phyloP scores from a whole-genome alignment of 1,140 invertebrate species.

The Formica exsecta region DNA sequence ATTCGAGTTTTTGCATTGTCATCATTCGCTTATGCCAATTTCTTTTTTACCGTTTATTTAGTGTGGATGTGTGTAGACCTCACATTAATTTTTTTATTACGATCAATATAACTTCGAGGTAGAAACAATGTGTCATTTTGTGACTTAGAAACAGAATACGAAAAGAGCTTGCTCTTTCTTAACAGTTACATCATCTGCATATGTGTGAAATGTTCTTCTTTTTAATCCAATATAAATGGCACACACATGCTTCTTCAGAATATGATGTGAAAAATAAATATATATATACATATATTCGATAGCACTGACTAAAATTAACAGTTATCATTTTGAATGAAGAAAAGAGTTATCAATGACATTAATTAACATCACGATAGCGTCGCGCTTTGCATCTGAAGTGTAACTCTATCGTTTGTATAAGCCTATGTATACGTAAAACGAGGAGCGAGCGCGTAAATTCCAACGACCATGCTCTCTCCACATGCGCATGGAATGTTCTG shows the following conservation, averaged over 20 bases:
- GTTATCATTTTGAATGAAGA: background rate
- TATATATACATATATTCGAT: too few relatives aligned
- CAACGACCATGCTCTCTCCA: slow-evolving; percentile 15
- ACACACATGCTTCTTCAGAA: background rate
- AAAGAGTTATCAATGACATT: background rate
- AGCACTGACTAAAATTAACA: background rate
- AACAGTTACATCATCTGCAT: background rate
- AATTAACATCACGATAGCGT: background rate
- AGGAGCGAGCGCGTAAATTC: slow-evolving; percentile 38
- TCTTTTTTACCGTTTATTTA: slow-evolving; percentile 1
- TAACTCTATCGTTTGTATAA: slow-evolving; percentile 37
- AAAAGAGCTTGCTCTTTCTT: background rate
- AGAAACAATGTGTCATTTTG: slow-evolving; percentile 25
- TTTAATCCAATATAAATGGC: background rate
- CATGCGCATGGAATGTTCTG: slow-evolving; percentile 16
- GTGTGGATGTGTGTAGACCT: background rate
- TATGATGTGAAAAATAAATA: slow-evolving; percentile 6
- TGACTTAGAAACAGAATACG: slow-evolving; percentile 9
- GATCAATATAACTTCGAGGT: slow-evolving; percentile 15
- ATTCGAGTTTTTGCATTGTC: background rate
- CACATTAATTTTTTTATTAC: slow-evolving; percentile 49
- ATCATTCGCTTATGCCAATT: slow-evolving; percentile 29
- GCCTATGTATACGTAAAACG: slow-evolving; percentile 27
- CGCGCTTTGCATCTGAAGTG: background rate
- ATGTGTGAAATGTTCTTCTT: background rate